Percentiles rank a stretch among this genome's conserved stretches.
phyloP scores from a whole-genome alignment of 2,797 vertebrate species.

The Apodemus agrarius region DNA sequence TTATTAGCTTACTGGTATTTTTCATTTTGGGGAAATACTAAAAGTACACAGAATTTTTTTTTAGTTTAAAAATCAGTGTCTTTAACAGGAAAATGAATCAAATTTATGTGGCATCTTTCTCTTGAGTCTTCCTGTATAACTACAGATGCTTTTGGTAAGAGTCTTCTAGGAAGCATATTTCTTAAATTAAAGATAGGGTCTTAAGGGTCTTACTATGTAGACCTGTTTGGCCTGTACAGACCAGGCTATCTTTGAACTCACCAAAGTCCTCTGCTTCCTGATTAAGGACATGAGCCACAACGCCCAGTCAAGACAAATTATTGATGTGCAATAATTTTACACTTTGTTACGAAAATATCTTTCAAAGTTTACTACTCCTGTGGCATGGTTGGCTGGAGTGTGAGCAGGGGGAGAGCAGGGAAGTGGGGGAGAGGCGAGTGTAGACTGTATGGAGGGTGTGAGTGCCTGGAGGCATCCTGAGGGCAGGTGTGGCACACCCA shows the following conservation, averaged over 20 bases:
- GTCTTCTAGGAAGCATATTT: neutral
- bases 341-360: neutral
- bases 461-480: neutral
- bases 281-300: neutral
- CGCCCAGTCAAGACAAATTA: neutral
- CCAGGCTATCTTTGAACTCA: neutral
- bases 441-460: neutral
- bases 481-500: too few relatives aligned
- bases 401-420: neutral
- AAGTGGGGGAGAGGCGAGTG: neutral
- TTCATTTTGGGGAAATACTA: conserved; percentile 43
- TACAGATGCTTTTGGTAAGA: neutral
- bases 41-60: neutral
- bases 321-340: conserved; percentile 25
- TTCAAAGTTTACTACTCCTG: neutral
- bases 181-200: neutral
- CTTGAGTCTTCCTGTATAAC: neutral
- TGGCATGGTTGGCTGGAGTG: neutral
- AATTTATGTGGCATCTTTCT: neutral
- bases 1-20: neutral
- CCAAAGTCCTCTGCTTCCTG: neutral
- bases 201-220: neutral
- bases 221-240: neutral
- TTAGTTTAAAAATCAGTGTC: conserved; percentile 16
- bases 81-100: neutral